These are phyloP conservation scores for Aviceda subcristata DNA, from an alignment of 2,113 vertebrate genomes.

Conservation along the genomic window DNA sequence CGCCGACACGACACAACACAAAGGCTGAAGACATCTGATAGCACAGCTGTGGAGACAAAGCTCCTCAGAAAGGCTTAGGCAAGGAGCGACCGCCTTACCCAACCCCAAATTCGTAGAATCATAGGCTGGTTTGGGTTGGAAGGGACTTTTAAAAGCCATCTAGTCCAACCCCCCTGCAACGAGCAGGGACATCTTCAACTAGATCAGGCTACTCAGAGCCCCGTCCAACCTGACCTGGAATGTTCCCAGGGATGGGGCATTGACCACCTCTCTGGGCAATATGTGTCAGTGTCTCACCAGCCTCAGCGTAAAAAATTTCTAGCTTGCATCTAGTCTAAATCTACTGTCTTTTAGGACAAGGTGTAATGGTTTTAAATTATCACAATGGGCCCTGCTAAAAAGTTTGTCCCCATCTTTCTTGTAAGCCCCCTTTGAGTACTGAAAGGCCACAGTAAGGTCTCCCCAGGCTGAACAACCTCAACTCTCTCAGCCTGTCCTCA, in stretches of 20 bases:
- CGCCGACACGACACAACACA: background rate
- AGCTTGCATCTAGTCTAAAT: background rate
- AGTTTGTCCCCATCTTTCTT: background rate
- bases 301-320: background rate
- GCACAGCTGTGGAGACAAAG: accelerated
- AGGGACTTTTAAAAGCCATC: accelerated
- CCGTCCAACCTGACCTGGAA: accelerated
- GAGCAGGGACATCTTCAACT: background rate
- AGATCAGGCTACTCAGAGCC: accelerated
- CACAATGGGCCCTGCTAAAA: background rate
- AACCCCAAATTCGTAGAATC: no score
- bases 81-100: background rate
- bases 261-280: background rate
- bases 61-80: background rate
- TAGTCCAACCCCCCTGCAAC: accelerated
- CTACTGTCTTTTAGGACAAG: background rate
- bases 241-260: background rate
- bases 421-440: background rate
- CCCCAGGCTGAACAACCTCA: background rate
- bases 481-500: background rate
- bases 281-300: background rate
- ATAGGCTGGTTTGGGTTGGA: background rate
- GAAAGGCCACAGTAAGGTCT: background rate
- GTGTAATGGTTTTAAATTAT: background rate
- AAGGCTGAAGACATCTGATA: background rate